These are phyloP conservation scores for Urocynchramus pylzowi DNA, from an alignment of 2,113 vertebrate species.

Conservation along the genomic window DNA sequence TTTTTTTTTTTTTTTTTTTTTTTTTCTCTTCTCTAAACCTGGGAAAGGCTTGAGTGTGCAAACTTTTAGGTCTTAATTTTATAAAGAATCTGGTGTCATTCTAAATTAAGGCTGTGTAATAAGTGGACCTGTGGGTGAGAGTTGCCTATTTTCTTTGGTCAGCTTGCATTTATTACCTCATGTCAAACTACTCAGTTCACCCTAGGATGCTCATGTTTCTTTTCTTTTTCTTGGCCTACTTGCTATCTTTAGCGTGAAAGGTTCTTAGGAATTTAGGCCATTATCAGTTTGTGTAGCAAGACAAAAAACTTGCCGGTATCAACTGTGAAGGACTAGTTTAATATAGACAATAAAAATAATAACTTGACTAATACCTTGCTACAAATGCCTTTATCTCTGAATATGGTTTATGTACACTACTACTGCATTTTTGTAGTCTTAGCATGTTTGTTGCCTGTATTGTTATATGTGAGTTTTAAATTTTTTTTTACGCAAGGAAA, in stretches of 20 bases:
- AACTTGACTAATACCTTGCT: background rate
- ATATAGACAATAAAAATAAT: background rate
- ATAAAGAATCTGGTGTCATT: background rate
- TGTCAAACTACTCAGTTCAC: background rate
- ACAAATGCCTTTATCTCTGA: background rate
- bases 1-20: background rate
- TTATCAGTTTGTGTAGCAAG: background rate
- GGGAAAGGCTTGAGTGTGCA: background rate
- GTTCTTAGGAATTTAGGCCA: background rate
- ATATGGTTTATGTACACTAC: accelerated
- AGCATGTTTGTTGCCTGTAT: background rate
- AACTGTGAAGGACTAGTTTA: background rate
- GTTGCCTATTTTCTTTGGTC: background rate
- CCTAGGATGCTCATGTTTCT: background rate
- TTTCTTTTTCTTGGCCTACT: background rate
- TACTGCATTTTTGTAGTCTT: background rate
- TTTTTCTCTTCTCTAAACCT: background rate
- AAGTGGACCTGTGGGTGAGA: background rate
- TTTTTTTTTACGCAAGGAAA: background rate
- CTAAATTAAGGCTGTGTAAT: background rate
- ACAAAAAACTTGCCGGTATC: background rate
- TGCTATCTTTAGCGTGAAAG: background rate
- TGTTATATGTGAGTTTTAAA: background rate
- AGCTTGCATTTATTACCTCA: background rate
- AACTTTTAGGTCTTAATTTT: background rate